phyloP scores from a whole-genome alignment of 2,797 vertebrate species.

The Fistularia tabacaria region DNA sequence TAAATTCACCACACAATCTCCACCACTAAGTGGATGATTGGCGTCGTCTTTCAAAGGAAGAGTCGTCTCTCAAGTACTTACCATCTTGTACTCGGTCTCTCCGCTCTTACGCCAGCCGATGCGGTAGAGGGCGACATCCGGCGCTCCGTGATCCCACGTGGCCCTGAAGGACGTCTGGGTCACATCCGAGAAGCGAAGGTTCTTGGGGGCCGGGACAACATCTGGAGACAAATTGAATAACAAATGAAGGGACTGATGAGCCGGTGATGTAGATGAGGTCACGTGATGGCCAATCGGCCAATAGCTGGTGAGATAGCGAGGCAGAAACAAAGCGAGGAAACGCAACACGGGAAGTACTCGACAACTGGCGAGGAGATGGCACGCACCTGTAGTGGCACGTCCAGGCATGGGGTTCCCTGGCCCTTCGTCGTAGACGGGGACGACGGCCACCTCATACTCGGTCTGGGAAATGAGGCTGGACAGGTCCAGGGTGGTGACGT shows the following conservation, averaged over 20 bases:
- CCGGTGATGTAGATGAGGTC: constrained; percentile 12
- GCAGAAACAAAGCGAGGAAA: no score
- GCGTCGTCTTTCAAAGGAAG: no score
- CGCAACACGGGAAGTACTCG: no score
- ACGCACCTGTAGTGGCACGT: constrained; percentile 81
- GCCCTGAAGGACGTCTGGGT: constrained; percentile 85
- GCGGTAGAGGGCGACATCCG: constrained; percentile 89
- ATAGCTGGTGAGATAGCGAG: no score
- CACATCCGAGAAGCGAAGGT: constrained; percentile 85
- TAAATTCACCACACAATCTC: no score
- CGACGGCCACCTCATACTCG: constrained; percentile 82
- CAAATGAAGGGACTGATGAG: background rate
- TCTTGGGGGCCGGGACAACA: constrained; percentile 86
- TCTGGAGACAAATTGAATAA: constrained; percentile 62
- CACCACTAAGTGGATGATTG: no score
- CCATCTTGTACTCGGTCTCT: constrained; percentile 38
- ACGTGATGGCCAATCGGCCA: no score
- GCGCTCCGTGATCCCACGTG: constrained; percentile 90
- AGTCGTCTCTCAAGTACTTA: constrained; percentile 26
- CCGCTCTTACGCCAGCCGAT: constrained; percentile 83
- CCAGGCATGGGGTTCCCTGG: constrained; percentile 71
- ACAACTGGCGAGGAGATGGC: no score
- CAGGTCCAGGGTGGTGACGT: constrained; percentile 74
- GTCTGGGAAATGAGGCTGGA: constrained; percentile 83
- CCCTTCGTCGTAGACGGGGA: constrained; percentile 83